phyloP scores from a whole-genome alignment of 1,140 invertebrate genomes.

The Anoplolepis gracilipes region DNA sequence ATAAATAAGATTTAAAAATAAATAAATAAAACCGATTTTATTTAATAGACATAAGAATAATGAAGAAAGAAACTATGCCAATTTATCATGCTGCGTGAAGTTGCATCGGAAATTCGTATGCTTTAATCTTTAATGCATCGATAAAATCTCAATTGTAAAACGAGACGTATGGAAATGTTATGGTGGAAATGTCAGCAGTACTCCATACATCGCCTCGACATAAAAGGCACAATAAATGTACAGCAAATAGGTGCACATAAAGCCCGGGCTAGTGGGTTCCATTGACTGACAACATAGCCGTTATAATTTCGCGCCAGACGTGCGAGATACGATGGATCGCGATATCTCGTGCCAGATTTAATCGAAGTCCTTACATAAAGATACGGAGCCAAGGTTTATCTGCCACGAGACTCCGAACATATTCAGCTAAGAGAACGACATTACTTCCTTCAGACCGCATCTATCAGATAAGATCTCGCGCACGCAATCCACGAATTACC shows the following conservation, averaged over 20 bases:
- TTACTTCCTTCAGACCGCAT: slow-evolving; percentile 7
- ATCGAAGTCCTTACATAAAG: slow-evolving; percentile 70
- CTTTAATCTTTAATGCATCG: slow-evolving; percentile 45
- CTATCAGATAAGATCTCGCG: slow-evolving; percentile 1
- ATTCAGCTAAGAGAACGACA: neutral
- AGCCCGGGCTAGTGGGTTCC: slow-evolving; percentile 68
- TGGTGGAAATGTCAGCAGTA: no score
- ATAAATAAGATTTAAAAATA: neutral
- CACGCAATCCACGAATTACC: slow-evolving; percentile 33
- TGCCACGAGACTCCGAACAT: neutral
- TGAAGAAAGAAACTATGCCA: neutral
- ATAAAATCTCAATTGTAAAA: slow-evolving; percentile 68
- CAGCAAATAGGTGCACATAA: slow-evolving; percentile 77
- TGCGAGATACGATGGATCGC: slow-evolving; percentile 58
- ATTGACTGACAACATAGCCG: slow-evolving; percentile 75
- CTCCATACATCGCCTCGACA: slow-evolving; percentile 43
- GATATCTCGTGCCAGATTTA: slow-evolving; percentile 67
- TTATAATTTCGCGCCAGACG: slow-evolving; percentile 74
- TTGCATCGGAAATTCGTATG: neutral
- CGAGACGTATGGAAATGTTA: slow-evolving; percentile 12
- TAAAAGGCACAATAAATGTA: slow-evolving; percentile 78
- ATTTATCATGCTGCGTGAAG: slow-evolving; percentile 8
- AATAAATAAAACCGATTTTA: neutral
- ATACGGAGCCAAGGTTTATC: slow-evolving; percentile 56
- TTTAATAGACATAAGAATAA: neutral